phyloP scores from a whole-genome alignment of 1,140 invertebrate species.

The Bombus cullumanus region DNA sequence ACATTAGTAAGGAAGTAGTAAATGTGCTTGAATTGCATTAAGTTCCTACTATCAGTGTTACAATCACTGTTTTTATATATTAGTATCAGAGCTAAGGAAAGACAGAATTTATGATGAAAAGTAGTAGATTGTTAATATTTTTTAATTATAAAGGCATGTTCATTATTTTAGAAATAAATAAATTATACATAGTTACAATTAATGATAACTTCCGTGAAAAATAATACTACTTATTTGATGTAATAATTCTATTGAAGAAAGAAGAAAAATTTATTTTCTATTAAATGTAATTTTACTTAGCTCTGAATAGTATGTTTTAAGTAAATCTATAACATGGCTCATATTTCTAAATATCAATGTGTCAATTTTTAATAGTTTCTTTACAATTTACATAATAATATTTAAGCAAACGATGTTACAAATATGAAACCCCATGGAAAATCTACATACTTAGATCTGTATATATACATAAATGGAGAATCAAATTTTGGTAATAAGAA shows the following conservation, averaged over 20 bases:
- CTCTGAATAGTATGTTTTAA: conserved; percentile 30
- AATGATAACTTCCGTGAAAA: background rate
- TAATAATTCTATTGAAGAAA: background rate
- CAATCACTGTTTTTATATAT: conserved; percentile 23
- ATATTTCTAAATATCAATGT: conserved; percentile 18
- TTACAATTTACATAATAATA: conserved; percentile 34
- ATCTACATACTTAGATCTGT: conserved; percentile 49
- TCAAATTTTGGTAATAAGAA: conserved; percentile 43
- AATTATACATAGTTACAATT: background rate
- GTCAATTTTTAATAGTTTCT: conserved; percentile 44
- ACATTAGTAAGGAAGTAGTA: conserved; percentile 11
- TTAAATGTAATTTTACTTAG: conserved; percentile 31
- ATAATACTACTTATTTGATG: background rate
- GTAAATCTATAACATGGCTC: background rate
- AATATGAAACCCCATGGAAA: conserved; percentile 57
- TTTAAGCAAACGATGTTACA: conserved; percentile 36
- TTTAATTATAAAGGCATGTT: background rate
- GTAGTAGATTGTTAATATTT: conserved; percentile 21
- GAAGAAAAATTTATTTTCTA: conserved; percentile 5
- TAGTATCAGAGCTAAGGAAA: conserved; percentile 36
- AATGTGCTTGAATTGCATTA: conserved; percentile 47
- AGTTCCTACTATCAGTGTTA: conserved; percentile 48
- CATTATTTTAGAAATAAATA: background rate
- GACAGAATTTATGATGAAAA: conserved; percentile 8
- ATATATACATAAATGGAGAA: conserved; percentile 35